Conservation (phyloP, 1,140 invertebrate species). For the Zaprionus kolodkinae region DNA sequence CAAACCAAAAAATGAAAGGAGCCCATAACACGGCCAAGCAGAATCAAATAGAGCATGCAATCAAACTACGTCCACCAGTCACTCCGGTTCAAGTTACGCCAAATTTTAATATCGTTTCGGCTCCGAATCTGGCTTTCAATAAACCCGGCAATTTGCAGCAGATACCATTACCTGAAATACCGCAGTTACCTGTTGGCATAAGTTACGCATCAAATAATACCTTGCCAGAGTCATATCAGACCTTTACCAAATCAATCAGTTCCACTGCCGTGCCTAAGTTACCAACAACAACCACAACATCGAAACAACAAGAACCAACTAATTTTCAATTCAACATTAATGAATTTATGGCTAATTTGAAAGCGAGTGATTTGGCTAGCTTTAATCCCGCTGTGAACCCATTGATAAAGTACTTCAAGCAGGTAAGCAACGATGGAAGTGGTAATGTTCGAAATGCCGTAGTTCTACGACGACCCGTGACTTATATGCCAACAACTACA, state of each 20-base stretch:
- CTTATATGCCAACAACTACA: slow-evolving; percentile 9
- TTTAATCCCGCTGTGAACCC: slow-evolving; percentile 73
- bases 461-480: slow-evolving; percentile 50
- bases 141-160: slow-evolving; percentile 46
- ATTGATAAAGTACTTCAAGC: slow-evolving; percentile 77
- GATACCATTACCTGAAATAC: slow-evolving; percentile 50
- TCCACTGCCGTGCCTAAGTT: slow-evolving; percentile 36
- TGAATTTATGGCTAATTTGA: slow-evolving; percentile 76
- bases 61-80: slow-evolving; percentile 55
- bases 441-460: slow-evolving; percentile 48
- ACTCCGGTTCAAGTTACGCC: slow-evolving; percentile 63
- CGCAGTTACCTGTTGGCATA: slow-evolving; percentile 59
- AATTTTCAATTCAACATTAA: slow-evolving; percentile 74
- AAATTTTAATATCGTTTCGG: slow-evolving; percentile 68
- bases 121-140: slow-evolving; percentile 64
- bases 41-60: slow-evolving; percentile 54
- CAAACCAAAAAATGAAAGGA: slow-evolving; percentile 80
- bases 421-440: slow-evolving; percentile 58
- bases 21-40: slow-evolving; percentile 53
- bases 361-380: slow-evolving; percentile 66
- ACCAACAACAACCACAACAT: slow-evolving; percentile 29
- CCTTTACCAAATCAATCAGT: slow-evolving; percentile 58
- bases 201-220: slow-evolving; percentile 60
- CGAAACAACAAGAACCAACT: slow-evolving; percentile 39
- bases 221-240: slow-evolving; percentile 74